Evolutionary conservation across 2,888 invertebrate genomes (phyloP).

Genomic region (Thalpophila matura): DNA sequence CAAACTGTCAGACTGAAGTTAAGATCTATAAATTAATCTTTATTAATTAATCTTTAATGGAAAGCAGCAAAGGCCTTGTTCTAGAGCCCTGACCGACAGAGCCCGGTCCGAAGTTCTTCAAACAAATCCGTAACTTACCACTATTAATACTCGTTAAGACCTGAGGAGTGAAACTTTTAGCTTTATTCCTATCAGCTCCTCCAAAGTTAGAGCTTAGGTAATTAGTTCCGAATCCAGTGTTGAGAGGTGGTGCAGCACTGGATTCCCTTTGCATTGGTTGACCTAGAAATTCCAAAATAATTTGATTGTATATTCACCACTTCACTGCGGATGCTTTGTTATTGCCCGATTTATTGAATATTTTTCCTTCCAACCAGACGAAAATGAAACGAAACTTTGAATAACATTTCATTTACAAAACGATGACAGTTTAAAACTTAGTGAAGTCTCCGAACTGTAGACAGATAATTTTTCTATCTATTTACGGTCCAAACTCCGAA

Average conservation of each 20-base stretch:
- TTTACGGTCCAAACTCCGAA: too few species aligned
- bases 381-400: too few species aligned
- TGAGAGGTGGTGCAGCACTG: constrained; percentile 49
- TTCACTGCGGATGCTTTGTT: not conserved
- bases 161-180: constrained; percentile 60
- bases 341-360: too few species aligned
- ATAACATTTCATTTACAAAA: too few species aligned
- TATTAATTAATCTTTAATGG: constrained; percentile 33
- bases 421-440: too few species aligned
- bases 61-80: constrained; percentile 3
- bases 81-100: not conserved
- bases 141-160: constrained; percentile 48
- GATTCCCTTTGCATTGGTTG: constrained; percentile 67
- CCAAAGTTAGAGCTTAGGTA: constrained; percentile 77
- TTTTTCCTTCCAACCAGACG: too few species aligned
- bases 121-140: constrained; percentile 56
- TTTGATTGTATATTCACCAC: not conserved
- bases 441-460: too few species aligned
- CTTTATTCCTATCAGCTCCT: constrained; percentile 72
- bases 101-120: not conserved
- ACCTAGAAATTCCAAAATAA: constrained; percentile 53
- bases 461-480: too few species aligned
- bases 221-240: constrained; percentile 70
- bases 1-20: too few species aligned
- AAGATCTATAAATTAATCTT: constrained; percentile 28